Evolutionary conservation across 1,140 invertebrate genomes (phyloP), one percentile per base, ranked within the genome.

Genomic region (Lepidostoma basale): DNA sequence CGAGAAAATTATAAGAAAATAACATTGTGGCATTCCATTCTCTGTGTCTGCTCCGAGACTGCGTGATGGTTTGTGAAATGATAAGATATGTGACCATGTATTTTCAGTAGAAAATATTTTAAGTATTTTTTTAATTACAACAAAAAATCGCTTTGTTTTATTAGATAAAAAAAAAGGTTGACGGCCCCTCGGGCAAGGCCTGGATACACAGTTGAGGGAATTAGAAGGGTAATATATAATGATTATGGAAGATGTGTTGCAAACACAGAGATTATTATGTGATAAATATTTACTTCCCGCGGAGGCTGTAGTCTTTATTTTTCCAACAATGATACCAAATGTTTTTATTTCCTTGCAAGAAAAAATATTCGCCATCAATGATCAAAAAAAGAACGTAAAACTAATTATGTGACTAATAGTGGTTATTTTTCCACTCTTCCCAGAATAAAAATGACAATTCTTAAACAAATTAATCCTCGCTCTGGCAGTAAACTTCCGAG

Each of bases 221-320:
- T 72, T 72, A 72, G 69, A 49, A 33, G 26, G 44, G 60, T 54
- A 63, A 72, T 72, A 72, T 72, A 72, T 72, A 56, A 72, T 72
- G 69, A 72, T 72, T 72, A 72, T 59, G 60, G 59, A 47, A 63
- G 69, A 72, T 72, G 69, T 68, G 69, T 65, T 72, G 69, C 69
- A 72, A 72, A 72, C 69, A 65, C 36, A 49, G 65, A 72, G 69
- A 72, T 72, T 72, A 72, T 49, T 68, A 68, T 67, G 49, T 72
- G 69, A 68, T 72, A 72, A 72, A 72, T 72, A 72, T 68, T 72
- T 63, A 42, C 62, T 49, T 42, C 44, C 25, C 62, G 44, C 62
- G 22, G 45, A 49, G 22, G 45, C 45, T 49, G 45, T 12, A n/a
- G 18, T 18, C 8, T 23, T 49, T 49, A 10, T n/a, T 12, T 45